Base-by-base conservation (phyloP, 2,888 invertebrate species). In the Bimastos eiseni region DNA sequence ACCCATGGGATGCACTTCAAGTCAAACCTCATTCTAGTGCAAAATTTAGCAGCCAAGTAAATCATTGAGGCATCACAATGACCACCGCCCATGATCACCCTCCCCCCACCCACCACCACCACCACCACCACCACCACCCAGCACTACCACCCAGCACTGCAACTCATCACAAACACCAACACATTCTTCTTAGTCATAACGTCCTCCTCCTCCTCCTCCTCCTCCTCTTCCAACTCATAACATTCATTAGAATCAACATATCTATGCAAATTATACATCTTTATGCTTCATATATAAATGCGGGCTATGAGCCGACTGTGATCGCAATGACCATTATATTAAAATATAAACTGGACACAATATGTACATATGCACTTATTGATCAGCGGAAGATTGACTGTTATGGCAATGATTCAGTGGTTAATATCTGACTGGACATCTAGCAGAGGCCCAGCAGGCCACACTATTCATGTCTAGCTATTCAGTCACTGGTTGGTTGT, bases 1-100 rank as follows among this genome's bases (percentile, higher is more conserved):
- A 49, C 49, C 21, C 49, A 49, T 49, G 49, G 49, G 21, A 49
- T n/a, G 70, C 70, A 70, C n/a, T 70, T n/a, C 2, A n/a, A 70
- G 70, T 70, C 70, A 70, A 55, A 70, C 70, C 70, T 70, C 70
- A 70, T 70, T 30, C n/a, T 70, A 70, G 70, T n/a, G n/a, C n/a
- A 70, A 70, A 70, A n/a, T 70, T 70, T 70, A 70, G 70, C 70
- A 30, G n/a, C n/a, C 70, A n/a, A 11, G n/a, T 17, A 30, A 70
- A n/a, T 8, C 5, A 70, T 17, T 70, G 70, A n/a, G 70, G 70
- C 70, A 70, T n/a, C 70, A 70, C n/a, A 30, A 70, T 70, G n/a
- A 70, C 70, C 70, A 70, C 70, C 70, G 13, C 70, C 30, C 70
- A 70, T n/a, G 70, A n/a, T n/a, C 70, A 70, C n/a, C 30, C n/a